These are phyloP conservation scores for Progne subis DNA, from an alignment of 2,113 vertebrate species.

Conservation along the genomic window DNA sequence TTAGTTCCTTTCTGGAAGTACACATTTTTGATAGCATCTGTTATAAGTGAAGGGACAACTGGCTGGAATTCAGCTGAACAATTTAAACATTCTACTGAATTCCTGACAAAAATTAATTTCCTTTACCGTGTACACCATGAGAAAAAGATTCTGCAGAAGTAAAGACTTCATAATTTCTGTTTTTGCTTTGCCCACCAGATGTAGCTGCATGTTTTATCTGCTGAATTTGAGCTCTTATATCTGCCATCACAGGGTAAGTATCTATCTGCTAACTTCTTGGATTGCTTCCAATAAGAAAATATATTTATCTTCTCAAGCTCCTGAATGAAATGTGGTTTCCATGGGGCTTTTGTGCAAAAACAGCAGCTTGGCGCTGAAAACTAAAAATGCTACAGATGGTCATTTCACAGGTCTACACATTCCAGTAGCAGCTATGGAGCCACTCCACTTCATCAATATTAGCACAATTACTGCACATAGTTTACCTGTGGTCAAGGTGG, in stretches of 20 bases:
- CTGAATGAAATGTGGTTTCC: neutral
- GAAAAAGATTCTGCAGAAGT: conserved; percentile 9
- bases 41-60: neutral
- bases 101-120: conserved; percentile 11
- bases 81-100: conserved; percentile 12
- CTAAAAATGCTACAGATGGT: neutral
- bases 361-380: neutral
- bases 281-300: conserved; percentile 9
- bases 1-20: conserved; percentile 16
- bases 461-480: neutral
- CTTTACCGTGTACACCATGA: neutral
- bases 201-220: conserved; percentile 7
- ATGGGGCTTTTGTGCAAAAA: neutral
- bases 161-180: neutral
- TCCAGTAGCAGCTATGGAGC: neutral
- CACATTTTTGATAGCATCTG: neutral
- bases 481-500: conserved; percentile 94
- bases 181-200: conserved; percentile 17
- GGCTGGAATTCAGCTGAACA: conserved; percentile 7
- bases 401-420: neutral
- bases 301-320: neutral
- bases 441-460: neutral
- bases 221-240: neutral
- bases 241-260: neutral
- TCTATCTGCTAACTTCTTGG: conserved; percentile 12